Evolutionary conservation across 92 coral and sea anemone species (phyloP), one percentile per base, ranked within the genome.

Genomic region (Muricea muricata): DNA sequence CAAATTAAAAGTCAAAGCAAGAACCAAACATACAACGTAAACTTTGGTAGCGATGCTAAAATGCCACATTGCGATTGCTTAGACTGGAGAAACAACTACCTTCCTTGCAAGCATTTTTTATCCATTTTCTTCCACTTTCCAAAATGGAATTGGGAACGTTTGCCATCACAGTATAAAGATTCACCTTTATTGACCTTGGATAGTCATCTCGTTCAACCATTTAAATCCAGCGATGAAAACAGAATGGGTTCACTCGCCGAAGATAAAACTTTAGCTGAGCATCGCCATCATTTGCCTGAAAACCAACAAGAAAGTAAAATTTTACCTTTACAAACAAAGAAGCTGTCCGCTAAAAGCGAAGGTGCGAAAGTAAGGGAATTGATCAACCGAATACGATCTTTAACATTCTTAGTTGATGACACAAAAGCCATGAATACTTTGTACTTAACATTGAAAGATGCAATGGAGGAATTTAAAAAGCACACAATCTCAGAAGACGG

Each of bases 41-140:
- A 45, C 50, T 88, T 88, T 84, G 91, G 78, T 29, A 79, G 65
- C 31, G 13, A 14, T 15, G 13, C 18, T 24, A 60, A 37, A 81
- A 85, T 85, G 85, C 81, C 84, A 25, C 35, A 70, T 21, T 89
- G 89, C 50, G 85, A 58, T 17, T 89, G 89, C 55, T 55, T 71
- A 12, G 89, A 85, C 47, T 84, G 89, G 89, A 39, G 54, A 34
- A 78, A 89, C 48, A 73, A 65, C 5, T 85, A 70, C 47, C 57
- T 89, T 12, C 92, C 86, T 10, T 85, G 92, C 70, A 89, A 89
- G 80, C 92, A 89, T 39, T 89, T 77, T 73, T 47, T 89, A 37
- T 66, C 92, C 41, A 58, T 85, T 30, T 85, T 85, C 41, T 65
- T 42, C 55, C 83, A 89, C 74, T 46, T 47, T 8, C 89, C 87